Conservation (phyloP, 2,888 invertebrate species). For the Cantharis nigra region DNA sequence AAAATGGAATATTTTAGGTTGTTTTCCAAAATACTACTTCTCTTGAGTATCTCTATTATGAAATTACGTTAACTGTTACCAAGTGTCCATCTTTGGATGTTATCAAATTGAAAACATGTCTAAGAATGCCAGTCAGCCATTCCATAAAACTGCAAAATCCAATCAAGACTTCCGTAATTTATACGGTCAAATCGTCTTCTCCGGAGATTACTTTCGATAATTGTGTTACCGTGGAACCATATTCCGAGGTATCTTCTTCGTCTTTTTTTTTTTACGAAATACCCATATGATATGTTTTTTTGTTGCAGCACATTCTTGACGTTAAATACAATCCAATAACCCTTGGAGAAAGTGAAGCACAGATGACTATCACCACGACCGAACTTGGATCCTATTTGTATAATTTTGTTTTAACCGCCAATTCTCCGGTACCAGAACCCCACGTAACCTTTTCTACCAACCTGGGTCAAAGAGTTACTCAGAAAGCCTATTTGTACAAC, state of each 20-base stretch:
- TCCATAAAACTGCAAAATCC: slow-evolving; percentile 50
- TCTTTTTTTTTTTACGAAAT: not conserved
- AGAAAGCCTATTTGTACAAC: slow-evolving; percentile 40
- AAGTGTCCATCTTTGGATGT: slow-evolving; percentile 45
- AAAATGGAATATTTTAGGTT: slow-evolving; percentile 38
- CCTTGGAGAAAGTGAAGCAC: slow-evolving; percentile 28
- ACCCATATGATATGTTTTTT: not conserved
- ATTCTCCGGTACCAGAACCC: slow-evolving; percentile 41
- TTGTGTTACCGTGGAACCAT: slow-evolving; percentile 39
- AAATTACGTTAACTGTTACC: slow-evolving; percentile 45
- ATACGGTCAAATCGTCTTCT: slow-evolving; percentile 37
- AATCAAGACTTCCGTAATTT: slow-evolving; percentile 44
- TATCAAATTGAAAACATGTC: slow-evolving; percentile 46
- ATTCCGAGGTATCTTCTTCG: slow-evolving; percentile 41
- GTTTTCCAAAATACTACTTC: slow-evolving; percentile 49
- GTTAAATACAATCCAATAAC: slow-evolving; percentile 43
- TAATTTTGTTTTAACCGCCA: slow-evolving; percentile 40
- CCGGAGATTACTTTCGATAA: slow-evolving; percentile 40
- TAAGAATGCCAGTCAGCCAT: slow-evolving; percentile 41
- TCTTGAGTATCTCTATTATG: slow-evolving; percentile 50
- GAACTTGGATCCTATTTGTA: slow-evolving; percentile 44
- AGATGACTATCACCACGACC: slow-evolving; percentile 35
- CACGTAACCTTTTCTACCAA: slow-evolving; percentile 38
- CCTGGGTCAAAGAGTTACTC: slow-evolving; percentile 41
- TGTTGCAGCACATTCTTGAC: slow-evolving; percentile 34